Base-by-base conservation (phyloP, 2,888 invertebrate species). In the Rhagonycha fulva region DNA sequence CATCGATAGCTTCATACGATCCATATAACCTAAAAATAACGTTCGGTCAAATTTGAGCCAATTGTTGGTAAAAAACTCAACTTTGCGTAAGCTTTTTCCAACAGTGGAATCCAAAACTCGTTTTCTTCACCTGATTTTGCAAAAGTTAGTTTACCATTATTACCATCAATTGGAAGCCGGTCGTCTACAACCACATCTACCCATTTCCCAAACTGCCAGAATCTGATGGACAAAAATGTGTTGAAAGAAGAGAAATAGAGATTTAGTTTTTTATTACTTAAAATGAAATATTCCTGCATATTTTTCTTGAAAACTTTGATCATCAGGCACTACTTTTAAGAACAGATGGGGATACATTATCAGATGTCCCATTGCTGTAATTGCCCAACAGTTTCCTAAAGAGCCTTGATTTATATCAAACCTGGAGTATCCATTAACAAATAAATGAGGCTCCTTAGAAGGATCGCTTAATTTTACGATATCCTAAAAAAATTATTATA, bases 341-440 rank as follows among this genome's bases (percentile, higher is more conserved):
- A 99, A 98, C 74, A 99, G 90, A 85, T 94, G 90, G 78, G 92
- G 91, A 85, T 96, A 94, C 83, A 98, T 90, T 0, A 98, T 98
- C 28, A 99, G 89, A 88, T 97, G 97, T 11, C 98, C 98, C 0
- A 97, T 94, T 5, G 99, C 99, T 0, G 98, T 98, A 74, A 98
- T 88, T 9, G 98, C 89, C 98, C 98, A 99, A 87, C 98, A 99
- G 87, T 98, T 98, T 4, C 98, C 98, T 23, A 98, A 88, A 89
- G 98, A 98, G 72, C 98, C 98, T 88, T 99, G 99, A 83, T 97
- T 96, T 1, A 99, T 97, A 89, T 99, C 99, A 89, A 99, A 99
- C 72, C 99, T 92, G 24, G 97, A 96, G 87, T 96, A 98, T 1
- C 98, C 98, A 83, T 96, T 98, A 62, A 96, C 95, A 87, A 99